Evolutionary conservation across 2,113 vertebrate species (phyloP), one percentile per base, ranked within the genome.

Genomic region (Neolamprologus toae): DNA sequence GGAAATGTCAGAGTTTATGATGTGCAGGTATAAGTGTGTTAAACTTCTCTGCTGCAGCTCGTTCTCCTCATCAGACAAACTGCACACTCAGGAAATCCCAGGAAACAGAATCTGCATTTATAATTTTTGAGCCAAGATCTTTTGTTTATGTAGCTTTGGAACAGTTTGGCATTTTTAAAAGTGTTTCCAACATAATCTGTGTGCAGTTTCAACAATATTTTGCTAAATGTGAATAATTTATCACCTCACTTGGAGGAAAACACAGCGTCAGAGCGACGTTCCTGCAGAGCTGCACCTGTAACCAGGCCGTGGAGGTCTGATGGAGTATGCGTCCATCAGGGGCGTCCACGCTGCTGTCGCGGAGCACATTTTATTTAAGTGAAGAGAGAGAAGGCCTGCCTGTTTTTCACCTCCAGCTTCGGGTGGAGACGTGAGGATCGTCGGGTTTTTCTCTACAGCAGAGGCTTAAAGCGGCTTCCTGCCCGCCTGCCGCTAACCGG

Each of bases 261-360:
- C 40, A 11, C 9, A 1, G 14, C 1, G 4, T 16, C 68, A 26
- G 23, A 76, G 23, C 9, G 9, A 2, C 5, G 26, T 8, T 51
- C 45, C 45, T 28, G 45, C 71, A 49, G 42, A 49, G 42, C 71
- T 76, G 42, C 71, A 31, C 71, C 10, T 78, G 42, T 47, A 11
- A 28, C 42, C 6, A 47, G 71, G 0, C 68, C 14, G 21, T 2
- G 68, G 68, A 47, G 4, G 14, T 19, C 23, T 76, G 23, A 49
- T 0, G 2, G 21, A 47, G 68, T 28, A 26, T 0, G 0, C 13
- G 7, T 40, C 63, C 35, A 23, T 45, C 68, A 42, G 66, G 37
- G 16, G 37, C 5, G 8, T 73, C 37, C 66, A 16, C 37, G 21
- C 68, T 11, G 68, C 21, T 23, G 9, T 47, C 8, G 3, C 37